Evolutionary conservation across 1,140 invertebrate genomes (phyloP), one percentile per base, ranked within the genome.

Genomic region (Acromyrmex echinatior): DNA sequence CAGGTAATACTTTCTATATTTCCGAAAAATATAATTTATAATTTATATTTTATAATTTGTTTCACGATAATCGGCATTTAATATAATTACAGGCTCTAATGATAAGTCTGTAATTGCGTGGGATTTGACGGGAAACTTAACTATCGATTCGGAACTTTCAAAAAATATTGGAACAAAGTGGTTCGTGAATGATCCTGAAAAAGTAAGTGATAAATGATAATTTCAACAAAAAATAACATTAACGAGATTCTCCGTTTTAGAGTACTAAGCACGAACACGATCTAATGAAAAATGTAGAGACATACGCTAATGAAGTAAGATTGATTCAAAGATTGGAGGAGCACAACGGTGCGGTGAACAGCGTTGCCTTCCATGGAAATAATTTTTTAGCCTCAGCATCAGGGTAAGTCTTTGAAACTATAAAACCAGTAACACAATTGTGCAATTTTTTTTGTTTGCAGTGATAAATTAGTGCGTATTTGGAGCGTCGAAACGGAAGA

Each of bases 81-180:
- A 63, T 56, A 31, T 66, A 70, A 31, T 58, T 86, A 45, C 90
- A 96, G 97, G 97, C 73, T 97, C 97, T 0, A 97, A 97, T 93
- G 97, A 98, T 93, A 97, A 96, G 91, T 96, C 96, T 2, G 95
- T 97, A 0, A 96, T 97, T 77, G 93, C 98, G 18, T 98, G 97
- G 96, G 96, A 97, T 91, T 88, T 97, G 21, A 95, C 93, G 31
- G 96, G 95, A 56, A 95, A 93, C 35, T 88, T 96, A 9, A 95
- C 84, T 21, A 18, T 96, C 4, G 95, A 96, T 81, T 96, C 96
- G 0, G 95, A 96, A 88, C 89, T 96, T 5, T 90, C 93, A 5
- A 92, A 92, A 87, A 90, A 88, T 65, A 85, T 79, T 70, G 86
- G 71, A 63, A 84, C 90, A 5, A 86, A 71, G 10, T 85, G 85